Percentiles rank a stretch among this genome's conserved stretches.
phyloP scores from a whole-genome alignment of 1,140 invertebrate genomes.

The Melipona quadrifasciata region DNA sequence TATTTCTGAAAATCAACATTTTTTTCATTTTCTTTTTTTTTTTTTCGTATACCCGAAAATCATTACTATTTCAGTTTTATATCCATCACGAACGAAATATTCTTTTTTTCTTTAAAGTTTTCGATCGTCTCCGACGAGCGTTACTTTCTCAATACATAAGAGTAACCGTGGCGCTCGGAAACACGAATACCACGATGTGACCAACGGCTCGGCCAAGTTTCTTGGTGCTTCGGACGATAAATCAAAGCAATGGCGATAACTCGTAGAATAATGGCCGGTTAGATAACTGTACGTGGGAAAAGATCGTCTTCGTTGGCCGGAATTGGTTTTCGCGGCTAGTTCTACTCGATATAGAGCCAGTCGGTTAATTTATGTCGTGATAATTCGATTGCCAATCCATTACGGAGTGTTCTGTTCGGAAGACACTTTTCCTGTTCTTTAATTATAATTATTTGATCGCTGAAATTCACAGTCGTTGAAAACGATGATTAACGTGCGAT shows the following conservation, averaged over 20 bases:
- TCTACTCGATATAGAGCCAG: conserved; percentile 21
- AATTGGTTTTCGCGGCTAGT: conserved; percentile 66
- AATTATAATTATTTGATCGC: no score
- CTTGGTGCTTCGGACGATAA: conserved; percentile 61
- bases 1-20: not conserved
- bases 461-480: no score
- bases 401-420: not conserved
- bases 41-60: no score
- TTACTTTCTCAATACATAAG: no score
- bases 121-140: no score
- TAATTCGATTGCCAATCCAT: not conserved
- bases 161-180: not conserved
- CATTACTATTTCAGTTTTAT: no score
- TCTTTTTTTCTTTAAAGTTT: no score
- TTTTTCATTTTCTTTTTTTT: not conserved
- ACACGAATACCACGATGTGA: conserved; percentile 49
- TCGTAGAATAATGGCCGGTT: conserved; percentile 69
- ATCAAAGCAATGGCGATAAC: conserved; percentile 73
- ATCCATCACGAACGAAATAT: no score
- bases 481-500: no score
- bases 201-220: conserved; percentile 43
- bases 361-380: conserved; percentile 34
- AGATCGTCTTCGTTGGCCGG: conserved; percentile 56
- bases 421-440: no score
- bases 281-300: conserved; percentile 71